Conservation (phyloP, 1,140 invertebrate genomes). For the Polypedilum pembai region DNA sequence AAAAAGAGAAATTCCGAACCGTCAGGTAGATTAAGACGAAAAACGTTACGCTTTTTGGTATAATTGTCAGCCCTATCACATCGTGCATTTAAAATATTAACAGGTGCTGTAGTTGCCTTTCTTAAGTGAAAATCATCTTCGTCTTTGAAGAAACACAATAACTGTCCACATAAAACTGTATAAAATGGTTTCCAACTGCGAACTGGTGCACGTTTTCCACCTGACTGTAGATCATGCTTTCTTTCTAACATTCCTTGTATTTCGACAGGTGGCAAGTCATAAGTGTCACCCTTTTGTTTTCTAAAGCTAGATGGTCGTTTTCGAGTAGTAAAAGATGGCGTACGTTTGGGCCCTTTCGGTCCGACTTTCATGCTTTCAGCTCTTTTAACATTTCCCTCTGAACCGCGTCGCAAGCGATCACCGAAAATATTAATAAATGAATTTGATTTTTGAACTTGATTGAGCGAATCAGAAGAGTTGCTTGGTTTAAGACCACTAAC, state of each 20-base stretch:
- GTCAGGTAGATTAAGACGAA: constrained; percentile 78
- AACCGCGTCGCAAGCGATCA: constrained; percentile 57
- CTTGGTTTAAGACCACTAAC: neutral
- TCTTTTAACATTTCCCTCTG: constrained; percentile 61
- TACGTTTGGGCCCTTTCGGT: constrained; percentile 66
- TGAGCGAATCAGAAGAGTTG: neutral
- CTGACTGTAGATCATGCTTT: constrained; percentile 89
- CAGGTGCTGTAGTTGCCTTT: constrained; percentile 81
- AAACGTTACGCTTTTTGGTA: constrained; percentile 90
- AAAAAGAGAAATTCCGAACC: constrained; percentile 89
- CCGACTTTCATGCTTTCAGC: constrained; percentile 84
- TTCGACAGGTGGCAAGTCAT: constrained; percentile 79
- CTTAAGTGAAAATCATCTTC: constrained; percentile 79
- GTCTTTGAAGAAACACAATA: constrained; percentile 97
- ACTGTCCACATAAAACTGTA: constrained; percentile 90
- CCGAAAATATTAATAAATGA: constrained; percentile 64
- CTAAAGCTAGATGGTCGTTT: constrained; percentile 82
- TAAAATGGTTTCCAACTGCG: constrained; percentile 94
- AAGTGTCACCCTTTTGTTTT: constrained; percentile 60
- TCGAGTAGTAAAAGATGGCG: constrained; percentile 89
- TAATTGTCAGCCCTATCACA: constrained; percentile 86
- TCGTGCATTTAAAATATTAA: constrained; percentile 73
- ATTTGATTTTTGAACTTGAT: constrained; percentile 44
- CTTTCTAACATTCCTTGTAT: constrained; percentile 84
- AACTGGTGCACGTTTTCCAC: constrained; percentile 88